Base-by-base conservation (phyloP, 2,888 invertebrate species). In the Nymphalis polychloros region DNA sequence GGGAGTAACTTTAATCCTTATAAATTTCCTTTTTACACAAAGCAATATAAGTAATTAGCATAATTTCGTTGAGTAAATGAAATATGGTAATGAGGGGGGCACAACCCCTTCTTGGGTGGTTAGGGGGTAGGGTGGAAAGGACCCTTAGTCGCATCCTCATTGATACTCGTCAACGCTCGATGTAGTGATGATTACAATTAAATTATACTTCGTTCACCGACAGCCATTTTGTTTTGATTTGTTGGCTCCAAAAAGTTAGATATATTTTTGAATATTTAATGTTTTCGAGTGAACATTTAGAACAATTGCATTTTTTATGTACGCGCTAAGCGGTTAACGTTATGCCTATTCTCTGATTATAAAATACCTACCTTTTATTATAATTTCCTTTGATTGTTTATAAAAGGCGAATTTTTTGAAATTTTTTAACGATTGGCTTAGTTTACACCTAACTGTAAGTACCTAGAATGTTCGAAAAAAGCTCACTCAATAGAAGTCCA, bases 21-120 rank as follows among this genome's bases (percentile, higher is more conserved):
- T 92, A 92, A 92, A 92, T 92, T 92, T 92, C 92, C 92, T 92
- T 92, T 92, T 92, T 92, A 92, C 92, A 92, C 92, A 92, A 92
- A 92, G 92, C 92, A 92, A 92, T 92, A 92, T 92, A 92, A 92
- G 90, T 92, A 92, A 92, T 92, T 92, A 92, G 92, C 92, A 92
- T 92, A 92, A 92, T 92, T 92, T 92, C 90, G 92, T 92, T 92
- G 92, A 92, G 92, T 92, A 92, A 92, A 92, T 92, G 92, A 92
- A 92, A 92, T 92, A 92, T 92, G 92, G 91, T 92, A 92, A 92
- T 92, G 86, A 92, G 92, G 90, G 89, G 83, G 87, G 84, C 79
- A 79, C 80, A 84, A 86, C 88, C 90, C 90, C 87, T 88, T 89
- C 85, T 87, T 84, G 79, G 81, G 84, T 81, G 83, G 82, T 75